Evolutionary conservation across 2,113 vertebrate species (phyloP).

Genomic region (Myrmecobius fasciatus): DNA sequence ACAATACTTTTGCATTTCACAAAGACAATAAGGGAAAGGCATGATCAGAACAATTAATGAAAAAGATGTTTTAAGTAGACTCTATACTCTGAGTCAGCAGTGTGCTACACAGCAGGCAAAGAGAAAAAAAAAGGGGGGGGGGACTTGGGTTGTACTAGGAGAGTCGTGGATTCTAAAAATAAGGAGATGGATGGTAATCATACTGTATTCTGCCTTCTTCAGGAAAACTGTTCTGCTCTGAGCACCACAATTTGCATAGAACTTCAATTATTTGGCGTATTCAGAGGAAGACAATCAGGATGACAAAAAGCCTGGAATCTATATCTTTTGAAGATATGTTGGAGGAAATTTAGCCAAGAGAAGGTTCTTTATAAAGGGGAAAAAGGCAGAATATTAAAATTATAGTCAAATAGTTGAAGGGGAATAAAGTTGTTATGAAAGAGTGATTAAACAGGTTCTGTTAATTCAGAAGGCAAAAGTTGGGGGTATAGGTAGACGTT

Average conservation of each 20-base stretch:
- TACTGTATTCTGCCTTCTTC: background rate
- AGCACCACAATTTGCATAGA: background rate
- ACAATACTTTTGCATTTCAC: background rate
- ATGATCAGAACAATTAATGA: background rate
- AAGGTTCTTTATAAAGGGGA: background rate
- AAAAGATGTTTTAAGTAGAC: background rate
- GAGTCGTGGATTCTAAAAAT: background rate
- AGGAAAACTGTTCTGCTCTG: background rate
- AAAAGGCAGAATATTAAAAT: background rate
- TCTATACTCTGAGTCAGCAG: background rate
- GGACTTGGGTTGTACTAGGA: background rate
- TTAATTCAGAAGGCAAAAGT: background rate
- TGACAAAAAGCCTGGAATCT: background rate
- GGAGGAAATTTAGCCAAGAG: background rate
- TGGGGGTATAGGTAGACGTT: background rate
- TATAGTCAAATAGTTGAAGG: background rate
- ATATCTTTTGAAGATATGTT: background rate
- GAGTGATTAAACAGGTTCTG: background rate
- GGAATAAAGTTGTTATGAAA: background rate
- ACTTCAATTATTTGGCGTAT: background rate
- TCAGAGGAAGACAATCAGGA: background rate
- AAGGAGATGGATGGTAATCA: background rate
- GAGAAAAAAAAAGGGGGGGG: background rate
- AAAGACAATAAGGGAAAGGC: background rate
- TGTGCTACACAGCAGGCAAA: background rate